phyloP scores from a whole-genome alignment of 2,797 vertebrate species.

The Acrocephalus scirpaceus region DNA sequence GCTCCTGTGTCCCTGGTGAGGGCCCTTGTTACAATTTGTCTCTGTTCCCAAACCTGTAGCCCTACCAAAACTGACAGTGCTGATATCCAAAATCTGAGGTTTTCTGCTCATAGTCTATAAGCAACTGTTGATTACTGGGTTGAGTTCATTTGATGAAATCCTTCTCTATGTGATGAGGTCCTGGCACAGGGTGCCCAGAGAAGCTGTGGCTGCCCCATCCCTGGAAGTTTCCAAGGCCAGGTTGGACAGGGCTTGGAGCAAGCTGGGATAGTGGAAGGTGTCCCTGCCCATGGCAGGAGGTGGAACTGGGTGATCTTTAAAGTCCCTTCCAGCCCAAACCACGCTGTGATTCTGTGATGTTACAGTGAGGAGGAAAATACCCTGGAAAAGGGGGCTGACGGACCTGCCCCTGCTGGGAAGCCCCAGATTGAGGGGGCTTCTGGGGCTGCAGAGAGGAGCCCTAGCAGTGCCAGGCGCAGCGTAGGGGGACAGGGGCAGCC shows the following conservation, averaged over 20 bases:
- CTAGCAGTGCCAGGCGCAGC: neutral
- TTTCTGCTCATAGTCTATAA: neutral
- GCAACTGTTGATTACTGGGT: neutral
- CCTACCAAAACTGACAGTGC: neutral
- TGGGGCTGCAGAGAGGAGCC: neutral
- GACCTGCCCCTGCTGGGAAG: neutral
- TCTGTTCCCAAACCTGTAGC: neutral
- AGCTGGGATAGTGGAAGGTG: too few relatives aligned
- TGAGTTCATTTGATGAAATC: neutral
- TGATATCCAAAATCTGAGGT: rapidly evolving
- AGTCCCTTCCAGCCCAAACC: too few relatives aligned
- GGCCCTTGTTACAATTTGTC: neutral
- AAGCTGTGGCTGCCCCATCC: too few relatives aligned
- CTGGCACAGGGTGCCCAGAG: too few relatives aligned
- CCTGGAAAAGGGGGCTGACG: neutral
- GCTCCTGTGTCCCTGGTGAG: neutral
- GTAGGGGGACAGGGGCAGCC: neutral
- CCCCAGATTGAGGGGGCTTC: neutral
- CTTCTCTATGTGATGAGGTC: neutral
- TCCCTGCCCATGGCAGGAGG: too few relatives aligned
- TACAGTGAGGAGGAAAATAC: neutral
- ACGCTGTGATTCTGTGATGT: neutral
- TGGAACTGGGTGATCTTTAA: too few relatives aligned
- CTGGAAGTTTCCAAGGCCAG: too few relatives aligned
- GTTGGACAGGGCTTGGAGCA: too few relatives aligned